A percentile compares a stretch with the other conserved stretches of the same genome.
Conservation (phyloP, 2,113 vertebrate genomes). For the Cavia aperea region DNA sequence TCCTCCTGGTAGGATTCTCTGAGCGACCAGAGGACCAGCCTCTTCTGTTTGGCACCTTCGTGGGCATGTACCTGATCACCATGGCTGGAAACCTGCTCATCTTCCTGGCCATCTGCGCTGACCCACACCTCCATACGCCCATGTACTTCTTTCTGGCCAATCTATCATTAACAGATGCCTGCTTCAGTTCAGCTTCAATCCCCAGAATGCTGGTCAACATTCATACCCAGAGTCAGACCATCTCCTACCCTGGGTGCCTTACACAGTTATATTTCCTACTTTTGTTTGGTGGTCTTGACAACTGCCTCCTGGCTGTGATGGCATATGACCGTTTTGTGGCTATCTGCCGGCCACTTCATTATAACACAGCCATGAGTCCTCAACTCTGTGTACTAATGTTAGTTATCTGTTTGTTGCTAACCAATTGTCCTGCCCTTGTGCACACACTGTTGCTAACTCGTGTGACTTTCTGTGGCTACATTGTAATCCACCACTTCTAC, state of each 20-base stretch:
- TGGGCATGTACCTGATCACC: constrained; percentile 68
- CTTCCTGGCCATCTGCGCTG: constrained; percentile 60
- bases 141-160: constrained; percentile 71
- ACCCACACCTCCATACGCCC: constrained; percentile 70
- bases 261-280: constrained; percentile 64
- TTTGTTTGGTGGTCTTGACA: constrained; percentile 63
- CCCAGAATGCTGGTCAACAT: constrained; percentile 63
- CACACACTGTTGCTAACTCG: constrained; percentile 44
- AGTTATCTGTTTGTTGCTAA: constrained; percentile 39
- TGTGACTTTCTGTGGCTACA: constrained; percentile 55
- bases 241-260: constrained; percentile 60
- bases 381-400: constrained; percentile 45
- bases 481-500: constrained; percentile 52
- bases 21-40: constrained; percentile 1
- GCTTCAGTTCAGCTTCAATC: constrained; percentile 52
- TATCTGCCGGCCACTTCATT: constrained; percentile 59
- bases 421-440: constrained; percentile 52
- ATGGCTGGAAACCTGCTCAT: constrained; percentile 70
- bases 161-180: constrained; percentile 53
- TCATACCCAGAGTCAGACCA: constrained; percentile 30
- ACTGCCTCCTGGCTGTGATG: constrained; percentile 67
- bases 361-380: constrained; percentile 45
- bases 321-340: constrained; percentile 65
- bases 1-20: constrained; percentile 63
- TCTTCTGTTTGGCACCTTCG: constrained; percentile 49